phyloP scores from a whole-genome alignment of 2,888 invertebrate genomes.

The Scelioninae gen. 1 region DNA sequence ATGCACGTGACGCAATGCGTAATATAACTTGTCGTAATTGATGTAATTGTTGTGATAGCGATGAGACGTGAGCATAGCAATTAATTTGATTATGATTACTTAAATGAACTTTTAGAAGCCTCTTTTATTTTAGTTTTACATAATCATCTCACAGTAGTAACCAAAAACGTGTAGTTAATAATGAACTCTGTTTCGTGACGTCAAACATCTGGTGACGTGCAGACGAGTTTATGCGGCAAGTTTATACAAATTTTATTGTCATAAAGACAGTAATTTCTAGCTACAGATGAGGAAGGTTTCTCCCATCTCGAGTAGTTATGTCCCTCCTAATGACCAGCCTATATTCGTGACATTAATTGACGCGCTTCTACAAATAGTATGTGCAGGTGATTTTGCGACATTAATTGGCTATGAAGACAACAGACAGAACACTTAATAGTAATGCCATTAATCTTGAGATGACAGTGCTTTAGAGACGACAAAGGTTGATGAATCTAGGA shows the following conservation, averaged over 20 bases:
- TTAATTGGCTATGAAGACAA: slow-evolving; percentile 62
- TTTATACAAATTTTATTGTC: slow-evolving; percentile 21
- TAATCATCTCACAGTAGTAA: not conserved
- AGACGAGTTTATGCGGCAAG: not conserved
- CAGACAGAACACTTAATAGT: slow-evolving; percentile 48
- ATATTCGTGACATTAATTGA: slow-evolving; percentile 65
- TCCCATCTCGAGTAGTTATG: slow-evolving; percentile 1
- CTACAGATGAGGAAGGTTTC: slow-evolving; percentile 13
- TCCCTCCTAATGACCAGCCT: slow-evolving; percentile 45
- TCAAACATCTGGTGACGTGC: not conserved
- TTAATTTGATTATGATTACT: slow-evolving; percentile 44
- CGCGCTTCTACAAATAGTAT: slow-evolving; percentile 32
- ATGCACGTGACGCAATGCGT: slow-evolving; percentile 44
- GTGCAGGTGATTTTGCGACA: slow-evolving; percentile 56
- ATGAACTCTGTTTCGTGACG: not conserved
- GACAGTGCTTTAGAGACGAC: slow-evolving; percentile 31
- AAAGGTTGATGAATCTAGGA: slow-evolving; percentile 47
- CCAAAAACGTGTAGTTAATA: not conserved
- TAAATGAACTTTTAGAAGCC: slow-evolving; percentile 21
- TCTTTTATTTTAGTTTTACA: not conserved
- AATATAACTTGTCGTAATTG: slow-evolving; percentile 40
- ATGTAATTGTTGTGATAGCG: slow-evolving; percentile 47
- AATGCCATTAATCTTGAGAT: slow-evolving; percentile 46
- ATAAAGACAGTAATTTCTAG: slow-evolving; percentile 22
- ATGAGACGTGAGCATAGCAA: slow-evolving; percentile 10